phyloP scores from a whole-genome alignment of 92 coral and sea anemone genomes.

The Blastomussa wellsi region DNA sequence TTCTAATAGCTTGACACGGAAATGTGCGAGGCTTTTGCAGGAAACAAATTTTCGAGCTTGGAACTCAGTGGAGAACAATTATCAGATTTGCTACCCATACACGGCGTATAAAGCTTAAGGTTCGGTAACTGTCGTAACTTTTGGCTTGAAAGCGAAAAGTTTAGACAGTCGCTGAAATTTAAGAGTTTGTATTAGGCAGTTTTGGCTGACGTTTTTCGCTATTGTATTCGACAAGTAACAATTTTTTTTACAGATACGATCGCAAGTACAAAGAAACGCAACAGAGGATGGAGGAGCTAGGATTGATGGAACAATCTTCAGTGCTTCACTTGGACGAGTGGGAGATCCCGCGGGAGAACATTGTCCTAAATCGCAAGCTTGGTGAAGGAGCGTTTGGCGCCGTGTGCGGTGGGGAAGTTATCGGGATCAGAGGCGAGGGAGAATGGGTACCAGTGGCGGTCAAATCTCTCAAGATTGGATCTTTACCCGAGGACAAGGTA shows the following conservation, averaged over 20 bases:
- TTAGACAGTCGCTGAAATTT: too few species aligned
- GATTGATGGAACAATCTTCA: constrained; percentile 82
- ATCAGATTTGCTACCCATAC: too few species aligned
- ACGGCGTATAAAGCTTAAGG: too few species aligned
- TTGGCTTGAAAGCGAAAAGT: too few species aligned
- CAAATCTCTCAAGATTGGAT: constrained; percentile 80
- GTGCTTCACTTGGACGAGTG: constrained; percentile 83
- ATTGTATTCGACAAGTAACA: not conserved
- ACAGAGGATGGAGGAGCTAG: constrained; percentile 85
- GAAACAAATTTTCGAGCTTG: too few species aligned
- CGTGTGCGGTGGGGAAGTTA: constrained; percentile 86
- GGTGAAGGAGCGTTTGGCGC: constrained; percentile 95
- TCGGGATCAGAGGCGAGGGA: constrained; percentile 54
- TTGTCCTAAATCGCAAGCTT: constrained; percentile 82
- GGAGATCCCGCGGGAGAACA: constrained; percentile 81
- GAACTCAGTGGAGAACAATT: too few species aligned
- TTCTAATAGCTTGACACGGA: too few species aligned
- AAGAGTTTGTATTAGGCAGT: too few species aligned
- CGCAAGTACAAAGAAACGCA: constrained; percentile 78
- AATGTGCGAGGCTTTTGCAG: too few species aligned
- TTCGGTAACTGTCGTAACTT: too few species aligned
- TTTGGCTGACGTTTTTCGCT: too few species aligned
- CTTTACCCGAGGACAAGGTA: constrained; percentile 88
- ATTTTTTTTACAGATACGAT: constrained; percentile 60
- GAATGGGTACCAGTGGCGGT: constrained; percentile 95